These are phyloP conservation scores for Alviniconcha strummeri DNA, from an alignment of 2,888 invertebrate genomes.

Conservation along the genomic window DNA sequence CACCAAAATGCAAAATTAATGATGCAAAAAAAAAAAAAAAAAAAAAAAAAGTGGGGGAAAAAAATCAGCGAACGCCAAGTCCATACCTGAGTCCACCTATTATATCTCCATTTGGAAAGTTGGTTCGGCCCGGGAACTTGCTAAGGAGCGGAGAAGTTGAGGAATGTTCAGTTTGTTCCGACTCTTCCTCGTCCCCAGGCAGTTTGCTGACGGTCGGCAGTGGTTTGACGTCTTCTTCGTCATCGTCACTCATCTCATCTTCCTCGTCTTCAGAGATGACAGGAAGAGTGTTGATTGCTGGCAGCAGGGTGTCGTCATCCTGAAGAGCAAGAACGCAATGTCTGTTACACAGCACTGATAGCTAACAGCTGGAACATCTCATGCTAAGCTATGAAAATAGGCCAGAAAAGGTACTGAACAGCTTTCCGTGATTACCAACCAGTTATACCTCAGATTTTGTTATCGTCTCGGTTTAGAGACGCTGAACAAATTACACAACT, in stretches of 20 bases:
- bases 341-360: no score
- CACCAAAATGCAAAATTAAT: background rate
- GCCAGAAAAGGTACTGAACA: no score
- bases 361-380: no score
- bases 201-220: background rate
- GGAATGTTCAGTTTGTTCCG: conserved; percentile 39
- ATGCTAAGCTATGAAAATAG: background rate
- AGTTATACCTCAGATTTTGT: background rate
- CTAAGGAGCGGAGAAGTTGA: conserved; percentile 50
- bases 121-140: conserved; percentile 33
- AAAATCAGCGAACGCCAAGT: background rate
- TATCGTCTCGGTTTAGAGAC: background rate
- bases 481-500: background rate
- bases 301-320: conserved; percentile 73
- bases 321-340: background rate
- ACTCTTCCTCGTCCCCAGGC: conserved; percentile 38
- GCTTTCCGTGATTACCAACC: no score
- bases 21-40: background rate
- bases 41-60: background rate
- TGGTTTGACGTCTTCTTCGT: conserved; percentile 56
- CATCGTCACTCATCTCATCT: conserved; percentile 78
- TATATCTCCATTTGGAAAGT: conserved; percentile 58
- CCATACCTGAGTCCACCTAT: conserved; percentile 48
- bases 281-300: conserved; percentile 87
- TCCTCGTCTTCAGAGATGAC: conserved; percentile 96